Evolutionary conservation across 2,113 vertebrate species (phyloP).

Genomic region (Mesitornis unicolor): DNA sequence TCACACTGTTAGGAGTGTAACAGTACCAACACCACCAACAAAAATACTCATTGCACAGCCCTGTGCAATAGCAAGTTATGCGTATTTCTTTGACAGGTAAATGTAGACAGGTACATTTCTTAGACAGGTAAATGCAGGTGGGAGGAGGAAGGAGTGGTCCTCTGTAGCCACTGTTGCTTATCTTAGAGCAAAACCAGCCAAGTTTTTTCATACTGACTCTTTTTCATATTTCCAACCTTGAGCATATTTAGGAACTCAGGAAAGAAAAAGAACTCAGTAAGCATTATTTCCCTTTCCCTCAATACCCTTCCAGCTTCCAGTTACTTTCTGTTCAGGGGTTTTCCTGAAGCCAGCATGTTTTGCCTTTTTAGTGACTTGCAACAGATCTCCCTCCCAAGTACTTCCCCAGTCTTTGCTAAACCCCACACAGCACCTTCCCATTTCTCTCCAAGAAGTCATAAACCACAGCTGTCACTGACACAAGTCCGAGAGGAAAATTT

Average conservation of each 20-base stretch:
- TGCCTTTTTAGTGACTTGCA: not conserved
- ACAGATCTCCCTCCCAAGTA: not conserved
- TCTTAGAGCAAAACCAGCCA: not conserved
- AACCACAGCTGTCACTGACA: not conserved
- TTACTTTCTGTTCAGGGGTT: not conserved
- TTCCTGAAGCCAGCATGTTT: not conserved
- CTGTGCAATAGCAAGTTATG: not conserved
- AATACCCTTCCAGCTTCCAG: not conserved
- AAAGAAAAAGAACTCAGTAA: not conserved
- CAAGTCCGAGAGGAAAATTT: not conserved
- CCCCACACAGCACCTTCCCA: accelerated
- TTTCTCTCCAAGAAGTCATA: not conserved
- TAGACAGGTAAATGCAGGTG: not conserved
- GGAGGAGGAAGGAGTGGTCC: not conserved
- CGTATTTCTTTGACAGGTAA: not conserved
- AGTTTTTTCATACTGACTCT: not conserved
- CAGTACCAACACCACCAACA: not conserved
- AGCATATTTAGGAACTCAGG: accelerated
- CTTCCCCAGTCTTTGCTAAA: not conserved
- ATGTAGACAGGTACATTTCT: too few species aligned
- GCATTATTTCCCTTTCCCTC: not conserved
- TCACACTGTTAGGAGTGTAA: not conserved
- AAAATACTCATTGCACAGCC: not conserved
- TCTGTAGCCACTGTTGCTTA: not conserved
- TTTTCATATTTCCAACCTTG: not conserved